phyloP scores from a whole-genome alignment of 2,113 vertebrate genomes.

The Baryphthengus martii region DNA sequence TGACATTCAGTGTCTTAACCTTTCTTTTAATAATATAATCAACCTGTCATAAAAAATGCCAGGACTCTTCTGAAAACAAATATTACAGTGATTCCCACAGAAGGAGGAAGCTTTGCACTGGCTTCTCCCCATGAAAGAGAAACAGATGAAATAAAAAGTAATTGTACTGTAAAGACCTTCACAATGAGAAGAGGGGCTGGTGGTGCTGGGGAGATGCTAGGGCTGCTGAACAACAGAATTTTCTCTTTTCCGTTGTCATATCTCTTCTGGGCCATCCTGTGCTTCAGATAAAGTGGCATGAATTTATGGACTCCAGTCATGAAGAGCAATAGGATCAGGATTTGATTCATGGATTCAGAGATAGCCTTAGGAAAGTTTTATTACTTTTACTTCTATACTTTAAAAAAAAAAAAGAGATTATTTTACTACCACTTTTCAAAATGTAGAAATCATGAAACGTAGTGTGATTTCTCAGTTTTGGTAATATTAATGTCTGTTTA shows the following conservation, averaged over 20 bases:
- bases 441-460: neutral
- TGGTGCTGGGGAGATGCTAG: neutral
- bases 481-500: neutral
- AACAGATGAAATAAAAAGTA: neutral
- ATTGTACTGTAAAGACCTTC: neutral
- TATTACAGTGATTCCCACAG: neutral
- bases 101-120: neutral
- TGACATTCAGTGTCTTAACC: neutral
- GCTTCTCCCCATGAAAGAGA: neutral
- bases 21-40: neutral
- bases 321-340: neutral
- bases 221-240: neutral
- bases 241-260: neutral
- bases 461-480: neutral
- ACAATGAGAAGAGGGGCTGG: neutral
- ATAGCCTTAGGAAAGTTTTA: neutral
- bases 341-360: neutral
- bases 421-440: neutral
- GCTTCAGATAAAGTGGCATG: neutral
- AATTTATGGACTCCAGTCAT: neutral
- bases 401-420: rapidly evolving
- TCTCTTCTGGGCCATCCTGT: neutral
- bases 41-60: neutral
- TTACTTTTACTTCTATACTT: neutral
- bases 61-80: neutral